Percentiles rank a stretch among this genome's conserved stretches.
Evolutionary conservation across 2,113 vertebrate species (phyloP).

Genomic region (Desmodus rotundus): DNA sequence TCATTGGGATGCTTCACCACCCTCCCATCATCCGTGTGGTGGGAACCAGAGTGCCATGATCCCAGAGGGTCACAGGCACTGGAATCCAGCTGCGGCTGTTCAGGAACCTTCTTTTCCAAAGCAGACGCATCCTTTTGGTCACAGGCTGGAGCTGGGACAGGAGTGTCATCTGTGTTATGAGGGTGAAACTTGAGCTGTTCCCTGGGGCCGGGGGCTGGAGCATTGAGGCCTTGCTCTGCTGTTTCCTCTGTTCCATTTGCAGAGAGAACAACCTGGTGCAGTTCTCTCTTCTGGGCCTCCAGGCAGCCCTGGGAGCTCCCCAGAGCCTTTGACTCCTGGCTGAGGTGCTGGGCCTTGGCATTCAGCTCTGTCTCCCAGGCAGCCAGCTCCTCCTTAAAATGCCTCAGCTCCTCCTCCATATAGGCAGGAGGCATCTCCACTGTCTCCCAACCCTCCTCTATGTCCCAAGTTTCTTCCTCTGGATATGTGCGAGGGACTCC

Average conservation of each 20-base stretch:
- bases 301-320: conserved; percentile 88
- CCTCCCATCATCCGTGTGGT: not conserved
- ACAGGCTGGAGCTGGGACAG: conserved; percentile 48
- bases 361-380: conserved; percentile 88
- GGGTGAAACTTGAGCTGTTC: not conserved
- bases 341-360: conserved; percentile 84
- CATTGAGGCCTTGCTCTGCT: conserved; percentile 58
- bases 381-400: conserved; percentile 86
- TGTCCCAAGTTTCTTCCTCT: conserved; percentile 90
- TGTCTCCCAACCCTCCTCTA: conserved; percentile 88
- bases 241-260: conserved; percentile 91
- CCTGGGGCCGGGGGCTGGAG: conserved; percentile 67
- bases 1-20: not conserved
- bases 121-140: conserved; percentile 45
- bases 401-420: conserved; percentile 88
- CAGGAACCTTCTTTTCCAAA: conserved; percentile 48
- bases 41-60: not conserved
- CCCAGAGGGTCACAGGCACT: conserved; percentile 17
- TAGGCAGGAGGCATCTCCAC: conserved; percentile 88
- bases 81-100: conserved; percentile 16
- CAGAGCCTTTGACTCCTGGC: conserved; percentile 87
- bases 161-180: conserved; percentile 7
- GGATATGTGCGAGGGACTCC: conserved; percentile 90
- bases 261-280: conserved; percentile 91
- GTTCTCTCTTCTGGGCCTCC: conserved; percentile 90